Percentiles rank a stretch among this genome's conserved stretches.
Conservation (phyloP, 2,888 invertebrate genomes). For the Drosophila prolongata region DNA sequence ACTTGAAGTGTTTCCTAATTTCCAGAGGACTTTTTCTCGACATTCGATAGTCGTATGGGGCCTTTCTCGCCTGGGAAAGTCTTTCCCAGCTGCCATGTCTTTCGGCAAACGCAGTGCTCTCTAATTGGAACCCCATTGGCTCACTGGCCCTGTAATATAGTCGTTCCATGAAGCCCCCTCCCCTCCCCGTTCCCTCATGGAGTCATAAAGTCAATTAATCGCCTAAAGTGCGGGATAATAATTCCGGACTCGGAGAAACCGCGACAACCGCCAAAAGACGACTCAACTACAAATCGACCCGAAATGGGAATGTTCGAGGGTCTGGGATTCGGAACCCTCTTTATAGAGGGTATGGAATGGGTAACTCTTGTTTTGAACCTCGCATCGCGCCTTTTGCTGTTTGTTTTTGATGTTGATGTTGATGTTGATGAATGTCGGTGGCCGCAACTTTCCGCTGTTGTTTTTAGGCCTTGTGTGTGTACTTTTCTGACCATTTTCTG, state of each 20-base stretch:
- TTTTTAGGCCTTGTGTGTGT: conserved; percentile 52
- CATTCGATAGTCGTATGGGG: too few relatives aligned
- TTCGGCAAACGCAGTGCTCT: conserved; percentile 8
- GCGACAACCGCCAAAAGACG: conserved; percentile 79
- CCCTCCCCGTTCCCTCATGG: conserved; percentile 2
- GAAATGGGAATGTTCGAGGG: conserved; percentile 17
- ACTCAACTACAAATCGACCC: conserved; percentile 54
- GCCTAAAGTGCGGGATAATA: conserved; percentile 68
- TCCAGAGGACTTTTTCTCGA: background rate
- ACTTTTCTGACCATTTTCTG: conserved; percentile 40
- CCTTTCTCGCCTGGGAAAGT: conserved; percentile 13
- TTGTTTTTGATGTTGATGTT: conserved; percentile 77
- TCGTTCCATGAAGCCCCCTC: conserved; percentile 15
- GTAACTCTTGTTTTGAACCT: conserved; percentile 50
- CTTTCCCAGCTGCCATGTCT: conserved; percentile 39
- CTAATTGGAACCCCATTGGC: conserved; percentile 74
- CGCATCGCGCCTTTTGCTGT: conserved; percentile 75
- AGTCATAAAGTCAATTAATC: conserved; percentile 70
- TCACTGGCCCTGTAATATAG: conserved; percentile 20
- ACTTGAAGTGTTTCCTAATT: background rate
- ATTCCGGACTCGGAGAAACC: conserved; percentile 66
- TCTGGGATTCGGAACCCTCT: conserved; percentile 33
- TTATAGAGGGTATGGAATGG: conserved; percentile 25
- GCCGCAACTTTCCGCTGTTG: conserved; percentile 66
- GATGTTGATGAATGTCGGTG: conserved; percentile 76